Percentiles rank a stretch among this genome's conserved stretches.
Evolutionary conservation across 2,888 invertebrate species (phyloP).

Genomic region (Campoletis raptor): DNA sequence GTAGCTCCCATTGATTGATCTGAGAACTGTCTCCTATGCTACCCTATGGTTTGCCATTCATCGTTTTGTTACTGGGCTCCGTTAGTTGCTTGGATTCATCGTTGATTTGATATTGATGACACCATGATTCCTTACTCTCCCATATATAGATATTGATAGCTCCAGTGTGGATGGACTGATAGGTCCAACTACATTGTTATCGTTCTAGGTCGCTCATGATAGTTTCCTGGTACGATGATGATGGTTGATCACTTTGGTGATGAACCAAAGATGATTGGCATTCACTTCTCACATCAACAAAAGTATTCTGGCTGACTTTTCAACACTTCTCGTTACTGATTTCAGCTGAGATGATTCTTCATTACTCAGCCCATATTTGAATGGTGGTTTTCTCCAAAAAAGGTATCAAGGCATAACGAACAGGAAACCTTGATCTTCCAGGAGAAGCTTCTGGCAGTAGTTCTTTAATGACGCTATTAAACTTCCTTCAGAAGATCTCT

Average conservation of each 20-base stretch:
- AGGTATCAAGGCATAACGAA: background rate
- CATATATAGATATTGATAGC: background rate
- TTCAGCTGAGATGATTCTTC: background rate
- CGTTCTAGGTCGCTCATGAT: background rate
- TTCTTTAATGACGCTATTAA: background rate
- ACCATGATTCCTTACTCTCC: background rate
- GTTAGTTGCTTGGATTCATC: background rate
- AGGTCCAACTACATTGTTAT: background rate
- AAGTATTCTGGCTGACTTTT: background rate
- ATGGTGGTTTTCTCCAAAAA: background rate
- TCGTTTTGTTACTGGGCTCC: background rate
- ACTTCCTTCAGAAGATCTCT: background rate
- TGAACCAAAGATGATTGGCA: background rate
- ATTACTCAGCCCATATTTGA: background rate
- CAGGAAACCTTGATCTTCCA: background rate
- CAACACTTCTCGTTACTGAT: background rate
- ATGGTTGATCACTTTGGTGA: background rate
- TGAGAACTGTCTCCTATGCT: background rate
- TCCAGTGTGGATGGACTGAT: background rate
- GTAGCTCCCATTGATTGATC: constrained; percentile 13
- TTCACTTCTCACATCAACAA: background rate
- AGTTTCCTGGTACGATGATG: background rate
- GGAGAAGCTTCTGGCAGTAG: background rate
- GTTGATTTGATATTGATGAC: constrained; percentile 7
- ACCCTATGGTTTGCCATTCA: background rate